A percentile compares a stretch with the other conserved stretches of the same genome.
These are phyloP conservation scores for Crypturellus tataupa DNA, from an alignment of 2,797 vertebrate genomes.

Conservation along the genomic window DNA sequence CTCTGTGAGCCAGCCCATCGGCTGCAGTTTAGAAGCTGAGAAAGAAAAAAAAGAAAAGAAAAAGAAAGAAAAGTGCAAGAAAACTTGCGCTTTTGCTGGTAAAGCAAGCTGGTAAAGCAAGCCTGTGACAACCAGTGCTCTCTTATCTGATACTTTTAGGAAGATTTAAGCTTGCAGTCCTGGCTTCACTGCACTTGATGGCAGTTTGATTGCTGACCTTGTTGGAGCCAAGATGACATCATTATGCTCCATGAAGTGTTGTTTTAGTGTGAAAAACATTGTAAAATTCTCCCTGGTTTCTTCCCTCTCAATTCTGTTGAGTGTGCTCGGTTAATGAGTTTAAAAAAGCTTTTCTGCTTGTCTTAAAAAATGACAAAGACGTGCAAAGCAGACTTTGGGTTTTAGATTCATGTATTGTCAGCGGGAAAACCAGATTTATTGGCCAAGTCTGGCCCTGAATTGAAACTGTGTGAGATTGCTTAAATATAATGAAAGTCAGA, in stretches of 20 bases:
- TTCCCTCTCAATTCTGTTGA: background rate
- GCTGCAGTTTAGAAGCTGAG: background rate
- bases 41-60: background rate
- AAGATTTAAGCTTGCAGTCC: background rate
- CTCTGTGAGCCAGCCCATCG: background rate
- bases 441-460: background rate
- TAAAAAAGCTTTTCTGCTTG: conserved; percentile 34
- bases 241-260: conserved; percentile 25
- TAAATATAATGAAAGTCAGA: conserved; percentile 27
- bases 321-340: background rate
- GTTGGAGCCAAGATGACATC: conserved; percentile 46
- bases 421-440: background rate
- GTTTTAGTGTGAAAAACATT: conserved; percentile 42
- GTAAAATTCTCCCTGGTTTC: conserved; percentile 35
- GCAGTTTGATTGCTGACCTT: conserved; percentile 17
- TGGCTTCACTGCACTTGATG: background rate
- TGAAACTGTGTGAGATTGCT: conserved; percentile 10
- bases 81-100: background rate
- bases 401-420: conserved; percentile 33
- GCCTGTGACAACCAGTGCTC: background rate
- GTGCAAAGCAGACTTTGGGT: background rate
- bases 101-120: background rate
- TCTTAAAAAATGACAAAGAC: background rate
- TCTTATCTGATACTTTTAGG: background rate
- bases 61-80: background rate